Evolutionary conservation across 92 coral and sea anemone species (phyloP).

Genomic region (Bergia sp.): DNA sequence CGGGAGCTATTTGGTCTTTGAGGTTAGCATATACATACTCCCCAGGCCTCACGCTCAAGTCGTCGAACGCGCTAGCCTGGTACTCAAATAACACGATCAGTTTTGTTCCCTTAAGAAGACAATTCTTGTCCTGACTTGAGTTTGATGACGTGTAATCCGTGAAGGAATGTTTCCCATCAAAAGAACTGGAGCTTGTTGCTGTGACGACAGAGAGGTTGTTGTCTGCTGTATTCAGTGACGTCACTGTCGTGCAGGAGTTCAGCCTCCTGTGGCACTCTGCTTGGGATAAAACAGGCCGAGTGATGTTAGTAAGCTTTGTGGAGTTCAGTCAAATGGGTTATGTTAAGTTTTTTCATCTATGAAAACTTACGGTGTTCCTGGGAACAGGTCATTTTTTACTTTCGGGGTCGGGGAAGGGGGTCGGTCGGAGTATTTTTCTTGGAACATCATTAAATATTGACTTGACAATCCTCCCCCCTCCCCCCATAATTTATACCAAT

Average conservation of each 20-base stretch:
- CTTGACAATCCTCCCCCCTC: no score
- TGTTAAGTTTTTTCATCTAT: no score
- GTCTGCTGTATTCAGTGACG: constrained; percentile 44
- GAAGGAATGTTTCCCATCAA: constrained; percentile 56
- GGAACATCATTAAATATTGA: no score
- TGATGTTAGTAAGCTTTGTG: not conserved
- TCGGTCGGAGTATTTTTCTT: no score
- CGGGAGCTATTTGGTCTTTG: constrained; percentile 87
- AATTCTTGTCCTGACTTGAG: constrained; percentile 67
- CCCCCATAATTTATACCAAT: no score
- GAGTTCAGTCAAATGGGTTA: not conserved
- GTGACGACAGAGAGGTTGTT: constrained; percentile 70
- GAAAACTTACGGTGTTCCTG: no score
- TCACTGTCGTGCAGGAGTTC: constrained; percentile 22
- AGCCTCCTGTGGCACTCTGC: constrained; percentile 62
- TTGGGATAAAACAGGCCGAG: not conserved
- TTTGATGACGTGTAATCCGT: constrained; percentile 73
- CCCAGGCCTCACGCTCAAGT: constrained; percentile 76
- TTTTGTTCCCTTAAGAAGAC: constrained; percentile 66
- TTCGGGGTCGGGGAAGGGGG: no score
- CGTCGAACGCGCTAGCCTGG: constrained; percentile 83
- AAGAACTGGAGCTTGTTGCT: constrained; percentile 70
- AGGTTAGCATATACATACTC: constrained; percentile 88
- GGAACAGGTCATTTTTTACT: no score
- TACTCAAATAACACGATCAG: constrained; percentile 74